Evolutionary conservation across 2,888 invertebrate species (phyloP).

Genomic region (Dilophus febrilis): DNA sequence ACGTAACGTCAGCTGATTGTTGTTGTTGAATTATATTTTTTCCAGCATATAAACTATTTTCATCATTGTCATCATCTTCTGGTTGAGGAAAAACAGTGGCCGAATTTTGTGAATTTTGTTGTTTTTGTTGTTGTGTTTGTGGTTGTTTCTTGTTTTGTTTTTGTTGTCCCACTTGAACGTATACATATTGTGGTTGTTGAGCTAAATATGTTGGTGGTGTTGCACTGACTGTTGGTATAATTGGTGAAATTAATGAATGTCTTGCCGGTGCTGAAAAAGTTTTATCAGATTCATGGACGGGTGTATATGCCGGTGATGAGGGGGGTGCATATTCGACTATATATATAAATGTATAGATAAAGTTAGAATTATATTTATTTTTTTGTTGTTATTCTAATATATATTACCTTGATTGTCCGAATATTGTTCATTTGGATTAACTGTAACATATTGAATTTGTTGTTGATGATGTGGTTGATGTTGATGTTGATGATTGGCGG

Average conservation of each 20-base stretch:
- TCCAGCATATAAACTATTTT: no score
- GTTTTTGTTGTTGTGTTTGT: conserved; percentile 8
- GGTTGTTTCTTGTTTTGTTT: conserved; percentile 6
- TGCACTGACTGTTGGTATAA: conserved; percentile 4
- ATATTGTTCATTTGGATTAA: neutral
- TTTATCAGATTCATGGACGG: conserved; percentile 9
- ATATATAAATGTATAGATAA: no score
- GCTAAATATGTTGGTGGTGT: conserved; percentile 4
- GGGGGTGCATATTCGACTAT: neutral
- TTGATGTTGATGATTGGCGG: neutral
- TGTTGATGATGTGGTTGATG: neutral
- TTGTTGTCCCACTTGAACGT: conserved; percentile 9
- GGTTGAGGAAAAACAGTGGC: neutral
- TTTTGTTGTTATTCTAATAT: neutral
- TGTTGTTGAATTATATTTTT: no score
- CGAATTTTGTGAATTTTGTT: conserved; percentile 5
- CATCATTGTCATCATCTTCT: neutral
- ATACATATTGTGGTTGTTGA: conserved; percentile 12
- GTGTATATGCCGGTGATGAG: conserved; percentile 2
- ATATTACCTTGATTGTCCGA: conserved; percentile 1
- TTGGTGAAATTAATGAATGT: conserved; percentile 6
- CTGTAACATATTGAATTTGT: conserved; percentile 3
- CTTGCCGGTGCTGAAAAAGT: conserved; percentile 9
- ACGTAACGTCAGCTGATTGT: no score
- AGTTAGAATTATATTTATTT: no score